Base-by-base conservation (phyloP, 2,888 invertebrate genomes). In the Eulithis testata region DNA sequence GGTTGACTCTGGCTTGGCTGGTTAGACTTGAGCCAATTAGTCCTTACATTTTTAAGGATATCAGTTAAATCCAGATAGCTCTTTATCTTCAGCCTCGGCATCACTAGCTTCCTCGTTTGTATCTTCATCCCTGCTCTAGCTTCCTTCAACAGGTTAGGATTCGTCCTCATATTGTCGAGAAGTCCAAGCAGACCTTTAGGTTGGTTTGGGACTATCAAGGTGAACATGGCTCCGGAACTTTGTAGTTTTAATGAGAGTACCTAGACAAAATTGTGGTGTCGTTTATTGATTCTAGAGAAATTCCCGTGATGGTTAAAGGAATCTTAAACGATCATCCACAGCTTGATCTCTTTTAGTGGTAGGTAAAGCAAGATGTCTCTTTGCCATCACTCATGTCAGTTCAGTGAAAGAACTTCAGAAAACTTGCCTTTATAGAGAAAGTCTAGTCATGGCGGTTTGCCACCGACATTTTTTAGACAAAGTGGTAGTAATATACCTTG, bases 51-150 rank as follows among this genome's bases (percentile, higher is more conserved):
- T 75, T 79, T 76, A 11, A 89, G 67, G 51, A 79, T 76, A 11
- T 77, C 79, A 4, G 80, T 81, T 78, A 83, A 82, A 61, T 88
- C 84, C 2, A 87, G 62, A 37, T 68, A 68, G 0, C 78, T 79
- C 65, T 85, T 89, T 6, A 89, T 84, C 73, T 85, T 86, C 47
- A 89, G 77, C 37, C 79, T 79, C 1, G 89, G 89, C 12, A 90
- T 2, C 4, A 66, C 60, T 0, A 88, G n/a, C 8, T 61, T 77
- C 2, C 85, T 4, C 0, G 51, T 45, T 31, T 69, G 63, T 21
- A 21, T 43, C 36, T 44, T 66, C 76, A 81, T 75, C 6, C 55
- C 60, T 2, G 68, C 71, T 4, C 68, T 69, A 1, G 76, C 67
- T 6, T 56, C 73, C 0, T 51, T 63, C n/a, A 88, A 21, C 9